phyloP scores from a whole-genome alignment of 2,888 invertebrate species.

The Norana najaformis region DNA sequence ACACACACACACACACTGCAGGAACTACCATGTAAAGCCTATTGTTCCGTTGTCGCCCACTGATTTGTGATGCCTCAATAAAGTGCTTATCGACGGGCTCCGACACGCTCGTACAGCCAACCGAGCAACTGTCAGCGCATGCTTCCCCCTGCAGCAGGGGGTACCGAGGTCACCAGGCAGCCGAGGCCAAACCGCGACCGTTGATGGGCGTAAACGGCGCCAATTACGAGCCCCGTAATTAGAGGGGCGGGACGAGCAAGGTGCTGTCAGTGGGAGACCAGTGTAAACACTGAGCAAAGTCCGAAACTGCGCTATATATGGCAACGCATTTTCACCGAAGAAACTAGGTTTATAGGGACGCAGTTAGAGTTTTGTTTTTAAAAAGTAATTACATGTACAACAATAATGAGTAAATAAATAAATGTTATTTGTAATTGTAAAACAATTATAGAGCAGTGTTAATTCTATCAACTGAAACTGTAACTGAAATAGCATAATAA shows the following conservation, averaged over 20 bases:
- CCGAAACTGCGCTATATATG: not conserved
- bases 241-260: too few species aligned
- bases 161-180: not conserved
- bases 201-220: not conserved
- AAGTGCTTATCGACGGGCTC: too few species aligned
- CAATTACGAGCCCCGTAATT: slow-evolving; percentile 13
- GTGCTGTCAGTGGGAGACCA: not conserved
- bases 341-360: not conserved
- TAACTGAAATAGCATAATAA: too few species aligned
- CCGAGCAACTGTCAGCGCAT: not conserved
- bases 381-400: too few species aligned
- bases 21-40: too few species aligned
- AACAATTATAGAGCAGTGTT: too few species aligned
- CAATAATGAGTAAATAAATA: too few species aligned
- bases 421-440: too few species aligned
- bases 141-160: not conserved
- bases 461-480: too few species aligned
- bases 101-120: not conserved
- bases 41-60: too few species aligned
- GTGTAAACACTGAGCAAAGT: not conserved
- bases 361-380: not conserved
- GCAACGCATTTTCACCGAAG: not conserved
- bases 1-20: too few species aligned
- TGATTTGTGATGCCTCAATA: not conserved
- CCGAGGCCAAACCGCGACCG: not conserved